Evolutionary conservation across 1,140 invertebrate genomes (phyloP), one percentile per base, ranked within the genome.

Genomic region (Drusus annulatus): DNA sequence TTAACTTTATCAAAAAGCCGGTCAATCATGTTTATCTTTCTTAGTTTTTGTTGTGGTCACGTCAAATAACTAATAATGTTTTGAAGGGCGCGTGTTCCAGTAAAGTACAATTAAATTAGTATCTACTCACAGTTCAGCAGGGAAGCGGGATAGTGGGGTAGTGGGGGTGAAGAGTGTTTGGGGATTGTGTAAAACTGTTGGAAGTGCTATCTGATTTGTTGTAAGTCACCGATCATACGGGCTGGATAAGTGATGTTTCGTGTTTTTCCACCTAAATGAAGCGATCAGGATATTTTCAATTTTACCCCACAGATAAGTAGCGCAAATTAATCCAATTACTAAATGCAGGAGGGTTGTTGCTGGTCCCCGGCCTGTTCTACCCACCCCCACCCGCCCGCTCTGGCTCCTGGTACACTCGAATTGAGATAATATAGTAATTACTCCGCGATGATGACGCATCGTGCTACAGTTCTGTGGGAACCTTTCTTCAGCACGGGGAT

Each of bases 161-260:
- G 16, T 74, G 71, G 16, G 71, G 19, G 15, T 15, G 13, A 10
- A 21, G 54, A 58, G 21, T 52, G 25, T 25, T 28, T 3, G 13
- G 13, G 52, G 54, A 17, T 54, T 52, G 16, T 25, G 71, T 74
- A 54, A 74, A 74, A 5, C n/a, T 45, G 36, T 45, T 50, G 17
- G 36, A n/a, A 21, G 3, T 21, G 17, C 56, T 78, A 78, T 78
- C 76, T 78, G 76, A 78, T 78, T 58, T 78, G 76, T 78, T 69
- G 21, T 16, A n/a, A 50, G 65, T 31, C 51, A 78, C 63, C 71
- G 76, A 78, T 78, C 76, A 78, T 78, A 78, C 76, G 76, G 76
- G 76, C 36, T 31, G 45, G 21, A 23, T 79, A 74, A 79, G 78
- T 74, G 45, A 79, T 54, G 69, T 71, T 74, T 62, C 45, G 63